A percentile compares a stretch with the other conserved stretches of the same genome.
These are phyloP conservation scores for Mormyrops boulengeri DNA, from an alignment of 2,797 vertebrate genomes.

Conservation along the genomic window DNA sequence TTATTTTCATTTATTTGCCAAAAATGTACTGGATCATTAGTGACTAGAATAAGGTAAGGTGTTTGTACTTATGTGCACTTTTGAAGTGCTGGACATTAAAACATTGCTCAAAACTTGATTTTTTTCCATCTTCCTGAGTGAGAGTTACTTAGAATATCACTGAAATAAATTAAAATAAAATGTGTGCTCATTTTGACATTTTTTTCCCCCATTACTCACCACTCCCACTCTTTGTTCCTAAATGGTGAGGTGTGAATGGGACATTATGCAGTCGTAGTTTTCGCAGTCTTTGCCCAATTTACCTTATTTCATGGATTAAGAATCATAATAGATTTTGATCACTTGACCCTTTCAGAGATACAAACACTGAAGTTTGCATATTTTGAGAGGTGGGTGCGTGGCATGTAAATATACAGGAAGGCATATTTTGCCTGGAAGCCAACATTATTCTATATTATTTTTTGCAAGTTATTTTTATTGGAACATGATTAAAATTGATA, in stretches of 20 bases:
- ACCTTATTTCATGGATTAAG: no score
- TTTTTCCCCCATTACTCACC: neutral
- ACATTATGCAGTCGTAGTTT: neutral
- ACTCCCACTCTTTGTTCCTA: neutral
- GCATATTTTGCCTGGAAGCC: no score
- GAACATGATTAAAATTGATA: no score
- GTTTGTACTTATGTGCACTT: neutral
- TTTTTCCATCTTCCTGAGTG: neutral
- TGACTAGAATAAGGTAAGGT: neutral
- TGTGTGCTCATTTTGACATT: neutral
- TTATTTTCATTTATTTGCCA: neutral
- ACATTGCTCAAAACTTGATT: neutral
- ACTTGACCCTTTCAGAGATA: no score
- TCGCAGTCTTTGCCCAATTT: no score
- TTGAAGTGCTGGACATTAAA: neutral
- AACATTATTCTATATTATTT: no score
- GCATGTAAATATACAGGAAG: no score
- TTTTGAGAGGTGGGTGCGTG: no score
- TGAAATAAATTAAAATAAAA: neutral
- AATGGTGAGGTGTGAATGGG: neutral
- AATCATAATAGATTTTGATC: no score
- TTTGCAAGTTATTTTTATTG: no score
- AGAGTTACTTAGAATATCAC: neutral
- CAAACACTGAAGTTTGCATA: no score
- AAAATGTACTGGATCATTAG: neutral